Percentiles rank a stretch among this genome's conserved stretches.
Conservation (phyloP, 2,888 invertebrate genomes). For the Acleris laterana region DNA sequence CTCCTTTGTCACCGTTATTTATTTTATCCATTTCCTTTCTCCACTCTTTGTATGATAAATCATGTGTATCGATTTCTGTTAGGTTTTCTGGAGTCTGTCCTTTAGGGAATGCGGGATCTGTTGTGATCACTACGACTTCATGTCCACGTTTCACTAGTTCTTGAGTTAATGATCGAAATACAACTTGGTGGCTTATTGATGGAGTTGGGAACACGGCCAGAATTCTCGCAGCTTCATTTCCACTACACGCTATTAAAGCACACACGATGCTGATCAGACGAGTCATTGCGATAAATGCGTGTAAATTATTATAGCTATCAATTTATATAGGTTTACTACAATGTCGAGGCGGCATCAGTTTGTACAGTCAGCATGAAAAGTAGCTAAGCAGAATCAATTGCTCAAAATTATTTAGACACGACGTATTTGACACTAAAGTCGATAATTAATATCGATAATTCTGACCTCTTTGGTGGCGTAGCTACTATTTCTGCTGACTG, state of each 20-base stretch:
- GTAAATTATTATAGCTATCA: no score
- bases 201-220: conserved; percentile 63
- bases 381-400: no score
- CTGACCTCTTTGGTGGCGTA: no score
- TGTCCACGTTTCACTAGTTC: conserved; percentile 72
- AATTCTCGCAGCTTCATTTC: conserved; percentile 54
- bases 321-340: neutral
- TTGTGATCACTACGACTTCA: conserved; percentile 66
- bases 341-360: neutral
- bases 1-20: neutral
- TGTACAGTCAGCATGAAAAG: no score
- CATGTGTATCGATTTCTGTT: conserved; percentile 62
- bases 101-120: conserved; percentile 61
- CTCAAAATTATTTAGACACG: no score
- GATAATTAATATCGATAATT: no score
- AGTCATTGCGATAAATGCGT: neutral
- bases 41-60: conserved; percentile 48
- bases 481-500: no score
- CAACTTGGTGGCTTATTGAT: conserved; percentile 75
- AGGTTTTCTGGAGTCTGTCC: conserved; percentile 57
- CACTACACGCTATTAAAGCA: neutral
- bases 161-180: conserved; percentile 62
- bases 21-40: neutral
- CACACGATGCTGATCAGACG: neutral
- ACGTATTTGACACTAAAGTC: no score